phyloP scores from a whole-genome alignment of 2,113 vertebrate genomes.

The Desmodus rotundus region DNA sequence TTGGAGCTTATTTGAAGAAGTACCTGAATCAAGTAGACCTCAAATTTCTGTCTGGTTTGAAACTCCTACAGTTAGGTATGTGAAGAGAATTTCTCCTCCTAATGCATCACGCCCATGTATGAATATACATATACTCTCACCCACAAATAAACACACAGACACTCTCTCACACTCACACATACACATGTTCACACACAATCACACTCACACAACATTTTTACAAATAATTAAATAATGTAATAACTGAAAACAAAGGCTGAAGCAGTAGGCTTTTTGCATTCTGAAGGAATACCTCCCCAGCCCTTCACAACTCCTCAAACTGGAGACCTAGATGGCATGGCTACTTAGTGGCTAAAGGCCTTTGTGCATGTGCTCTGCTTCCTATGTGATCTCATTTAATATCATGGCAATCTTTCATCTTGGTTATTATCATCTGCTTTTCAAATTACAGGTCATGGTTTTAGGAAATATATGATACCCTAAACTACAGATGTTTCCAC shows the following conservation, averaged over 20 bases:
- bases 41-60: not conserved
- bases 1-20: too few species aligned
- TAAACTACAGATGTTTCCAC: not conserved
- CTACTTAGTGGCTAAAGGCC: accelerated
- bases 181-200: not conserved
- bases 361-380: accelerated
- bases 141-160: not conserved
- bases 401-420: accelerated
- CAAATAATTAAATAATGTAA: too few species aligned
- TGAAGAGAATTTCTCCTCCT: not conserved
- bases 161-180: not conserved
- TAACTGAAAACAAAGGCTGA: not conserved
- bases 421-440: not conserved
- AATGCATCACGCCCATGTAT: accelerated
- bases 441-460: accelerated
- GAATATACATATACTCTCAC: not conserved
- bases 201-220: not conserved
- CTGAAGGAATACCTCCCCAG: not conserved
- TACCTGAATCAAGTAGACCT: accelerated
- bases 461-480: accelerated
- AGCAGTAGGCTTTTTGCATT: accelerated
- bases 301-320: accelerated
- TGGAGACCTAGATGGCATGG: accelerated
- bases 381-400: accelerated
- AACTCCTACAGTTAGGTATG: too few species aligned